A percentile compares a stretch with the other conserved stretches of the same genome.
These are phyloP conservation scores for Meteorus colon DNA, from an alignment of 2,888 invertebrate genomes.

Conservation along the genomic window DNA sequence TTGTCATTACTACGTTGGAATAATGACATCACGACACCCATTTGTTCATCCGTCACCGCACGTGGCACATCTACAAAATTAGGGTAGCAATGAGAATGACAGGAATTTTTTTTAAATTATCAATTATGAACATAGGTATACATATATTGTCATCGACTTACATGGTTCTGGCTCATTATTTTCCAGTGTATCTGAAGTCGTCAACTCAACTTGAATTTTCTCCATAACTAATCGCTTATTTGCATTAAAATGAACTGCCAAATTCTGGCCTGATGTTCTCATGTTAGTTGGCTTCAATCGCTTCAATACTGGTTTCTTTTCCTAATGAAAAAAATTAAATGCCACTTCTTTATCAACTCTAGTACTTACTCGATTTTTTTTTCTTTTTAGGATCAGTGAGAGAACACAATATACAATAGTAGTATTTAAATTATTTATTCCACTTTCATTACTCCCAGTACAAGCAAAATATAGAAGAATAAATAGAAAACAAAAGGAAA, in stretches of 20 bases:
- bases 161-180: slow-evolving; percentile 58
- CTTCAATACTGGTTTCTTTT: slow-evolving; percentile 60
- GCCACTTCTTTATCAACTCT: background rate
- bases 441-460: slow-evolving; percentile 22
- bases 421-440: slow-evolving; percentile 36
- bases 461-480: slow-evolving; percentile 13
- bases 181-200: slow-evolving; percentile 54
- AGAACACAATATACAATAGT: slow-evolving; percentile 23
- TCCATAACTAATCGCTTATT: slow-evolving; percentile 69
- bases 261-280: slow-evolving; percentile 65
- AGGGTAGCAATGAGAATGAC: background rate
- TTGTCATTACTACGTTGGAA: slow-evolving; percentile 69
- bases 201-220: slow-evolving; percentile 69
- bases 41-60: slow-evolving; percentile 65
- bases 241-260: slow-evolving; percentile 68
- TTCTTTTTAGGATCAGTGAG: slow-evolving; percentile 25
- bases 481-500: background rate
- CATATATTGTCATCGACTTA: slow-evolving; percentile 55
- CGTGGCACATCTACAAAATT: slow-evolving; percentile 57
- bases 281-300: slow-evolving; percentile 54
- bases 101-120: background rate
- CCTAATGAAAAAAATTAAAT: slow-evolving; percentile 58
- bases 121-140: slow-evolving; percentile 10
- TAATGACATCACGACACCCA: slow-evolving; percentile 69
- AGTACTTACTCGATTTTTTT: background rate